phyloP scores from a whole-genome alignment of 2,113 vertebrate genomes.

The Eudyptes chrysolophus region DNA sequence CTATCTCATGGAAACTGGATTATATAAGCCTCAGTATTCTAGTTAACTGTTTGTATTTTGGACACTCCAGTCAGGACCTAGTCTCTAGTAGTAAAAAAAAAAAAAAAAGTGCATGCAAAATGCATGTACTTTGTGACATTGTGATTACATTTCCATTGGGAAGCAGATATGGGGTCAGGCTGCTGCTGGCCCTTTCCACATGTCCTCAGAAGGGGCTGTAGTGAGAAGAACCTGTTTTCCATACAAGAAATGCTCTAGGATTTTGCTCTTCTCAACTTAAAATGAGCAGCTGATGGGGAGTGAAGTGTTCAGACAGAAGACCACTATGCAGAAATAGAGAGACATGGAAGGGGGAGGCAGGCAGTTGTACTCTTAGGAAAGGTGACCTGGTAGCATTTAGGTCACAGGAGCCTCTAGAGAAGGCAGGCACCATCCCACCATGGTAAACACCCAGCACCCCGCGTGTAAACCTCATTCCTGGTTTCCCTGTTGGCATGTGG shows the following conservation, averaged over 20 bases:
- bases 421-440: background rate
- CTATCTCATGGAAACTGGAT: background rate
- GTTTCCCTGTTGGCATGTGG: background rate
- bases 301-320: background rate
- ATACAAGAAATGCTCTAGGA: background rate
- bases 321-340: background rate
- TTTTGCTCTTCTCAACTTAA: background rate
- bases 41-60: background rate
- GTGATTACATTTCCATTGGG: background rate
- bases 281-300: background rate
- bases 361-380: background rate
- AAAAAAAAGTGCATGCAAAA: background rate
- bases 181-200: background rate
- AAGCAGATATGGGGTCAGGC: background rate
- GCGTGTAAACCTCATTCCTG: background rate
- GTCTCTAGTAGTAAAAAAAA: background rate
- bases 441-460: rapidly evolving
- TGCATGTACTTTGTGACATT: background rate
- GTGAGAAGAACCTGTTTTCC: background rate
- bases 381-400: background rate
- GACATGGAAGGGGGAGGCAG: background rate
- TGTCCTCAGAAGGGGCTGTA: background rate
- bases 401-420: background rate
- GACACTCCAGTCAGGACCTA: background rate
- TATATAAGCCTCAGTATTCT: background rate